Conservation (phyloP, 1,140 invertebrate genomes). For the Gonioctena quinquepunctata region DNA sequence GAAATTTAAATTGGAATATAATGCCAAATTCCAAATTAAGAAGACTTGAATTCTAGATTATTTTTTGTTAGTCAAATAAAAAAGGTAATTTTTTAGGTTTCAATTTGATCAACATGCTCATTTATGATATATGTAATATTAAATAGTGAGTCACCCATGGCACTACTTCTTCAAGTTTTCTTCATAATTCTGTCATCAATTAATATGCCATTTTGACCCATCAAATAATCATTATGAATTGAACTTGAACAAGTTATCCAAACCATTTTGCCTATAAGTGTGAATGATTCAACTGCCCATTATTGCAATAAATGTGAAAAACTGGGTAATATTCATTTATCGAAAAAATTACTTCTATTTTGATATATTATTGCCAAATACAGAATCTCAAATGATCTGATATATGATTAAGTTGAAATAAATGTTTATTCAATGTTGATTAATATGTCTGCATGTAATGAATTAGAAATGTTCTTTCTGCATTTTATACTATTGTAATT, state of each 20-base stretch:
- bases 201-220: too few species aligned
- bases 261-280: neutral
- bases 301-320: neutral
- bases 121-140: too few species aligned
- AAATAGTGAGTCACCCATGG: too few species aligned
- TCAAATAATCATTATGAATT: too few species aligned
- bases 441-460: neutral
- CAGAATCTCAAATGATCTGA: neutral
- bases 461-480: neutral
- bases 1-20: neutral
- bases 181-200: too few species aligned
- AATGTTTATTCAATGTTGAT: neutral
- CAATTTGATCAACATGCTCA: too few species aligned
- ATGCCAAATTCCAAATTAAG: neutral
- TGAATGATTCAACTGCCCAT: neutral
- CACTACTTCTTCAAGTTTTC: too few species aligned
- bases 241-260: neutral
- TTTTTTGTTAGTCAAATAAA: neutral
- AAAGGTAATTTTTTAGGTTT: too few species aligned
- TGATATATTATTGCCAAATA: neutral
- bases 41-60: neutral
- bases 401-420: neutral
- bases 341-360: neutral
- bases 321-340: neutral
- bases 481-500: neutral